Percentiles rank a stretch among this genome's conserved stretches.
Evolutionary conservation across 2,888 invertebrate species (phyloP).

Genomic region (Lasioglossum vierecki): DNA sequence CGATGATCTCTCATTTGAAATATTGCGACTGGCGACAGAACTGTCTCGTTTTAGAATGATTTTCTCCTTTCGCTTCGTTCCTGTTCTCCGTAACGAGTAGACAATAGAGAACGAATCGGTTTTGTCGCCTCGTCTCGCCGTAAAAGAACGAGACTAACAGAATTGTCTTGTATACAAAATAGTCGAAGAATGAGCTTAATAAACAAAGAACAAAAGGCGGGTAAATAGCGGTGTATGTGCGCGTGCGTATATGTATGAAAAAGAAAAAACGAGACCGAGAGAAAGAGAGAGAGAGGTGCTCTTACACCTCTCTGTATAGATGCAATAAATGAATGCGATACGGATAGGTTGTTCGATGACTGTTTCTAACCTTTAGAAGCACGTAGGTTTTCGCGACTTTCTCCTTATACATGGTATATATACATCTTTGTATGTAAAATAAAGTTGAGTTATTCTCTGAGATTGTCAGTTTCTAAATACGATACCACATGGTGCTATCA

Average conservation of each 20-base stretch:
- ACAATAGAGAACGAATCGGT: background rate
- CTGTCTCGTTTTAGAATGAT: background rate
- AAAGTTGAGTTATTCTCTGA: conserved; percentile 59
- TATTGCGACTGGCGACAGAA: background rate
- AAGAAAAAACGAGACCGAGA: background rate
- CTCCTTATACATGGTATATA: conserved; percentile 21
- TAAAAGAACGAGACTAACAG: background rate
- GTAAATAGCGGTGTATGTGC: conserved; percentile 3
- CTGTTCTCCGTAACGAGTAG: background rate
- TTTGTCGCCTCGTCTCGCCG: background rate
- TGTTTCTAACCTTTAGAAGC: conserved; percentile 32
- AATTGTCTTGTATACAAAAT: conserved; percentile 10
- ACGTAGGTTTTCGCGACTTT: conserved; percentile 28
- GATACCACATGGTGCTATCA: background rate
- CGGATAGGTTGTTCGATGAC: conserved; percentile 29
- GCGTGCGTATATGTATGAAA: background rate
- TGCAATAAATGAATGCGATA: conserved; percentile 36
- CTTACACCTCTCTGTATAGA: background rate
- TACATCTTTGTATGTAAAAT: conserved; percentile 50
- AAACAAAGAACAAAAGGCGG: conserved; percentile 2
- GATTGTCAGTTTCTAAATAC: background rate
- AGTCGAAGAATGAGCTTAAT: conserved; percentile 24
- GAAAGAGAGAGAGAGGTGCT: background rate
- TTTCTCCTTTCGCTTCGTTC: background rate
- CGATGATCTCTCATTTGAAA: background rate